These are phyloP conservation scores for Bucorvus abyssinicus DNA, from an alignment of 2,797 vertebrate species.

Conservation along the genomic window DNA sequence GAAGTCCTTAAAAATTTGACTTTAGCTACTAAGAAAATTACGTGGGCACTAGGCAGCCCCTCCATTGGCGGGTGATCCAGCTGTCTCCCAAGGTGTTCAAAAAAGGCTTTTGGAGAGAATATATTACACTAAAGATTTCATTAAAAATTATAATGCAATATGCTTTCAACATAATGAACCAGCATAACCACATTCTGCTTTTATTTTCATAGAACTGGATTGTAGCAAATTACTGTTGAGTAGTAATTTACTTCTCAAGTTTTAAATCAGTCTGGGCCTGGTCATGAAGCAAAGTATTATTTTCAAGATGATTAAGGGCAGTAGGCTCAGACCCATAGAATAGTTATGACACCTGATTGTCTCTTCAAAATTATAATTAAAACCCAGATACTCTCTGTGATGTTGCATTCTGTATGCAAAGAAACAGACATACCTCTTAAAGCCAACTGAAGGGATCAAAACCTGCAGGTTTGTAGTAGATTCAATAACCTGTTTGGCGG, in stretches of 20 bases:
- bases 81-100: background rate
- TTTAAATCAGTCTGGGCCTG: conserved; percentile 12
- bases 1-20: background rate
- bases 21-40: background rate
- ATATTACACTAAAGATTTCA: background rate
- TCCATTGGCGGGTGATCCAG: background rate
- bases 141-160: background rate
- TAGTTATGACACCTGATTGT: background rate
- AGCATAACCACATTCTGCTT: background rate
- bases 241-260: conserved; percentile 23
- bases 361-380: conserved; percentile 15
- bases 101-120: background rate
- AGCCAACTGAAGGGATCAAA: background rate
- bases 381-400: background rate
- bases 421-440: background rate
- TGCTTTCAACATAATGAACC: conserved; percentile 21
- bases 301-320: background rate
- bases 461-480: background rate
- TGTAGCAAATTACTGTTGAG: background rate
- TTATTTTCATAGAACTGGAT: background rate
- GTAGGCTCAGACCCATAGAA: background rate
- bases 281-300: background rate
- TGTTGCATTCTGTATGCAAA: background rate
- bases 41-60: background rate
- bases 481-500: background rate